Conservation (phyloP, 2,888 invertebrate genomes). For the Ochlodes sylvanus region DNA sequence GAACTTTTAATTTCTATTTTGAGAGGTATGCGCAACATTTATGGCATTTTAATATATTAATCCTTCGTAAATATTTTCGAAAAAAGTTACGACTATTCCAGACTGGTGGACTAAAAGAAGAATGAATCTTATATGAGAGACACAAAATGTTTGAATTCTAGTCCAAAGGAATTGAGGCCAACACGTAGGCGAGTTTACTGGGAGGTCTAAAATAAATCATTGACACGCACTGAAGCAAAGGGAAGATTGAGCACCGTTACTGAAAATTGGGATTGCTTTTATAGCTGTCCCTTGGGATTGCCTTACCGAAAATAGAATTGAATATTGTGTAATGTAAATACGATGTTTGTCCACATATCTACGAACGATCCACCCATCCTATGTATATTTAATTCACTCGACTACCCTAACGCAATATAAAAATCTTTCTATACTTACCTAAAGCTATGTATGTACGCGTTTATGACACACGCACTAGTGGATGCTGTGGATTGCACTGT, state of each 20-base stretch:
- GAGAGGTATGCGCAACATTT: no score
- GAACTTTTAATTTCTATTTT: no score
- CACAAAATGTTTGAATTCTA: background rate
- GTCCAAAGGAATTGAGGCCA: background rate
- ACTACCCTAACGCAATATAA: no score
- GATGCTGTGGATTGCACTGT: no score
- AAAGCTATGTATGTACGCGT: no score
- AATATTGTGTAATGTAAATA: no score
- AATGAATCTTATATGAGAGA: background rate
- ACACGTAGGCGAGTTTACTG: background rate
- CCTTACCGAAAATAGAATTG: background rate
- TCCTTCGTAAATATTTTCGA: background rate
- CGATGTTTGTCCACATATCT: no score
- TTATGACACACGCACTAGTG: no score
- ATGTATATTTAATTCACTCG: no score
- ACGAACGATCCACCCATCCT: no score
- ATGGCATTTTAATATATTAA: no score
- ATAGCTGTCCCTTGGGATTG: background rate
- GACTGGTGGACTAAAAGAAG: background rate
- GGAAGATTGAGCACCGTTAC: background rate
- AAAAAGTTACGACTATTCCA: background rate
- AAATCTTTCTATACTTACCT: background rate
- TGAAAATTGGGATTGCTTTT: conserved; percentile 9
- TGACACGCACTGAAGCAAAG: background rate
- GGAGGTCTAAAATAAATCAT: background rate